phyloP scores from a whole-genome alignment of 37 sponge, comb jelly and placozoan genomes.

The Crambe crambe region DNA sequence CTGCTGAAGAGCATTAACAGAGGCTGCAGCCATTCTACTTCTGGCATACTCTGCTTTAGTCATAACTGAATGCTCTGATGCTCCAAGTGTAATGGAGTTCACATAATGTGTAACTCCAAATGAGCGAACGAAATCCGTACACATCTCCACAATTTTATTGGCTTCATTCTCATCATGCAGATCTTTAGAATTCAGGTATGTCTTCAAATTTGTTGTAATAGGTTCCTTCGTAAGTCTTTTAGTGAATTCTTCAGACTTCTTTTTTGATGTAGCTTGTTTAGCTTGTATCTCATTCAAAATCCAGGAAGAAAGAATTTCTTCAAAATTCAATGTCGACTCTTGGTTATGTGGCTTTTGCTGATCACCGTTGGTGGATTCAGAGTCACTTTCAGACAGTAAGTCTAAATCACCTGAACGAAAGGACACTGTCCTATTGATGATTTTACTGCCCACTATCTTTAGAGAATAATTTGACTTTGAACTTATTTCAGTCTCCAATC shows the following conservation, averaged over 20 bases:
- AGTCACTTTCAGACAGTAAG: too few species aligned
- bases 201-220: not conserved
- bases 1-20: not conserved
- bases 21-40: not conserved
- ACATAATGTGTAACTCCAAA: slow-evolving; percentile 65
- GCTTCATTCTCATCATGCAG: too few species aligned
- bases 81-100: slow-evolving; percentile 41
- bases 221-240: not conserved
- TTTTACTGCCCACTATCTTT: slow-evolving; percentile 31
- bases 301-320: slow-evolving; percentile 3
- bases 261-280: not conserved
- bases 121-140: slow-evolving; percentile 6
- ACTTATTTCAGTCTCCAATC: slow-evolving; percentile 29
- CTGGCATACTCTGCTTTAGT: slow-evolving; percentile 4
- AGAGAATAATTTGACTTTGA: not conserved
- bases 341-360: too few species aligned
- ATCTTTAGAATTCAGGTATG: too few species aligned
- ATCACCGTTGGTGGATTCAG: too few species aligned
- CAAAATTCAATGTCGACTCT: not conserved
- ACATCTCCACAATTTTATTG: not conserved
- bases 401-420: slow-evolving; percentile 37
- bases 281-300: not conserved
- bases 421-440: slow-evolving; percentile 44
- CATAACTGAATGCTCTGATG: slow-evolving; percentile 40
- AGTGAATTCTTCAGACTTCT: not conserved